Conservation (phyloP, 2,797 vertebrate genomes). For the Gobio occitaniae region DNA sequence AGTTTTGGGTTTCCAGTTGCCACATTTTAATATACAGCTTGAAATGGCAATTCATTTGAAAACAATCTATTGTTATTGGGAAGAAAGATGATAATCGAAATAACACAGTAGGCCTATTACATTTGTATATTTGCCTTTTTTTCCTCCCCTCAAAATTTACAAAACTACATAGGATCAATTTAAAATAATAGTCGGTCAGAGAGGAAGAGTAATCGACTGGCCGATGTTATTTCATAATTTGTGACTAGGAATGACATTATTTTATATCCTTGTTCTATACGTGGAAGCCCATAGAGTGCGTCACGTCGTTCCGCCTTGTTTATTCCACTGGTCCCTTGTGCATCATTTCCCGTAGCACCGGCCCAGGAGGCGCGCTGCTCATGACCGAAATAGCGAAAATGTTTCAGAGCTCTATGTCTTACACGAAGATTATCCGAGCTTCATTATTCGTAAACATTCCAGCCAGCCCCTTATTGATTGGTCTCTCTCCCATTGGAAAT, state of each 20-base stretch:
- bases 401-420: constrained; percentile 44
- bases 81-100: not conserved
- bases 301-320: constrained; percentile 56
- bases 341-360: constrained; percentile 46
- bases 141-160: not conserved
- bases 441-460: constrained; percentile 49
- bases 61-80: not conserved
- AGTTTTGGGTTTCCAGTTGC: not conserved
- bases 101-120: not conserved
- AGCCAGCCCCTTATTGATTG: constrained; percentile 54
- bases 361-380: constrained; percentile 45
- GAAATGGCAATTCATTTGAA: not conserved
- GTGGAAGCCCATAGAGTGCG: constrained; percentile 36
- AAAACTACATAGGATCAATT: not conserved
- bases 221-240: constrained; percentile 18
- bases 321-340: constrained; percentile 52
- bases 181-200: not conserved
- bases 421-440: constrained; percentile 38
- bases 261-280: constrained; percentile 34
- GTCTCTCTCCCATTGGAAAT: constrained; percentile 61
- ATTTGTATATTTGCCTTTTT: not conserved
- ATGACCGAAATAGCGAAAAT: constrained; percentile 33
- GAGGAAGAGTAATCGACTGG: constrained; percentile 7
- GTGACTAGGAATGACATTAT: constrained; percentile 10
- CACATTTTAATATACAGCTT: not conserved